Evolutionary conservation across 2,888 invertebrate species (phyloP).

Genomic region (Caenorhabditis macrosperma): DNA sequence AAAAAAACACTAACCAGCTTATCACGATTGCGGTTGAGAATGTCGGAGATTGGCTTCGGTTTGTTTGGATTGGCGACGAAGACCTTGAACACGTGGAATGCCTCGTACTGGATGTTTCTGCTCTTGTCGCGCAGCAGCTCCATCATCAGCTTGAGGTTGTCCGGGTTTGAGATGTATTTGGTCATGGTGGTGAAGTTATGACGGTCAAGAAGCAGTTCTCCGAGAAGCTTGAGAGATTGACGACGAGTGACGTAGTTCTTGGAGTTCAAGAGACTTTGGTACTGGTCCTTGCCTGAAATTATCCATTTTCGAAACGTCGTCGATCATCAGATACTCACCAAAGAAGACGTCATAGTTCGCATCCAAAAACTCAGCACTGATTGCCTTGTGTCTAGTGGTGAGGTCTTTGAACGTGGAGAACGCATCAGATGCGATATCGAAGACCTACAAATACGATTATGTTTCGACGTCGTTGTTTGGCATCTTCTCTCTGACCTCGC

Average conservation of each 20-base stretch:
- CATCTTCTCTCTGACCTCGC: constrained; percentile 35
- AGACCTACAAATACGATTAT: constrained; percentile 88
- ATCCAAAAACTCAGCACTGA: constrained; percentile 98
- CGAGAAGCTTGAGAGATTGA: constrained; percentile 97
- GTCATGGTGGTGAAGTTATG: constrained; percentile 95
- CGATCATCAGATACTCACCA: too few relatives aligned
- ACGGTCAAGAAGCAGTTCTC: constrained; percentile 96
- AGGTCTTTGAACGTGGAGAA: constrained; percentile 97
- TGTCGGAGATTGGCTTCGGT: constrained; percentile 98
- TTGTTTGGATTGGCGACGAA: constrained; percentile 99
- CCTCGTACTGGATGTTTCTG: constrained; percentile 99
- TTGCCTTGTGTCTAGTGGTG: constrained; percentile 84
- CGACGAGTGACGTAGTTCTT: constrained; percentile 99
- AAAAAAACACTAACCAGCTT: constrained; percentile 80
- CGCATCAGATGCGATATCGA: constrained; percentile 99
- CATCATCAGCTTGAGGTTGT: constrained; percentile 99
- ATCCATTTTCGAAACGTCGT: too few relatives aligned
- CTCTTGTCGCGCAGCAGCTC: constrained; percentile 99
- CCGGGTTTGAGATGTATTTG: constrained; percentile 92
- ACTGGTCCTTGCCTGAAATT: constrained; percentile 85
- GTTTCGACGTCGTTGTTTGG: not conserved
- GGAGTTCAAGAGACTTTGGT: constrained; percentile 96
- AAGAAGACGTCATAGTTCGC: constrained; percentile 99
- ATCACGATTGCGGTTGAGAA: constrained; percentile 91
- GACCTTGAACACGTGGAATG: constrained; percentile 99